Evolutionary conservation across 2,888 invertebrate species (phyloP).

Genomic region (Dynastes tityus): DNA sequence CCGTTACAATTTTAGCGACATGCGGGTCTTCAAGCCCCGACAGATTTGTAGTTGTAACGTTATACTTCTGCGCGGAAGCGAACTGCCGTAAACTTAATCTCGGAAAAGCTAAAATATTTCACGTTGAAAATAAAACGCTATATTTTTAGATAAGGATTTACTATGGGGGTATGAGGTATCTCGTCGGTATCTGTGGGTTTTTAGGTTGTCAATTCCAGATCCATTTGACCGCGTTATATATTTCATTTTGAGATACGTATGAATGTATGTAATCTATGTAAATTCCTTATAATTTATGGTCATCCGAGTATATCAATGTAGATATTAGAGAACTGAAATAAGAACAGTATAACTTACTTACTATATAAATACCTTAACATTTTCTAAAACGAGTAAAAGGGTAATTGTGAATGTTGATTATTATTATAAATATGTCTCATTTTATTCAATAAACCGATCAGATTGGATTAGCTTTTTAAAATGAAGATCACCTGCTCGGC

Average conservation of each 20-base stretch:
- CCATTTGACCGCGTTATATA: not conserved
- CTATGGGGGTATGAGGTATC: not conserved
- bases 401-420: no score
- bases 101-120: not conserved
- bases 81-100: conserved; percentile 2
- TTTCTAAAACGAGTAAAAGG: no score
- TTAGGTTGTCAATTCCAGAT: not conserved
- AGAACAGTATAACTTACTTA: no score
- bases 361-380: no score
- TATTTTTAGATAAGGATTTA: not conserved
- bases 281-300: no score
- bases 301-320: no score
- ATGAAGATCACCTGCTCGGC: no score
- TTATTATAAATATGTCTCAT: no score
- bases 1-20: not conserved
- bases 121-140: not conserved
- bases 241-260: not conserved
- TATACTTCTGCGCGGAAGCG: not conserved
- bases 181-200: not conserved
- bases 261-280: not conserved
- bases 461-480: no score
- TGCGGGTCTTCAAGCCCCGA: not conserved
- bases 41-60: not conserved
- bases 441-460: no score
- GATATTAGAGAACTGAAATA: no score